Evolutionary conservation across 2,113 vertebrate genomes (phyloP).

Genomic region (Cyprinus carpio): DNA sequence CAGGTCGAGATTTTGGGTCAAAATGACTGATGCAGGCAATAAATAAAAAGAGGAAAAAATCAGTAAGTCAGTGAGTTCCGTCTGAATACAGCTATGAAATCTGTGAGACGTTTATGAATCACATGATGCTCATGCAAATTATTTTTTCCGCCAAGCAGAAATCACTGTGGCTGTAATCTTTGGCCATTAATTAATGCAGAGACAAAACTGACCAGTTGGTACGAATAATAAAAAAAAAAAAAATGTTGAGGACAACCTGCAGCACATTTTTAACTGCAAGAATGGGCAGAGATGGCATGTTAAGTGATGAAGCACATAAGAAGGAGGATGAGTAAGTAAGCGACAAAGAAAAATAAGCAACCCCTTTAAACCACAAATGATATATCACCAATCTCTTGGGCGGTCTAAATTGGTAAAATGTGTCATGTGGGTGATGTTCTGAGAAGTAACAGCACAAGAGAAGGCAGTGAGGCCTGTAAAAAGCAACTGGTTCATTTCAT

Average conservation of each 20-base stretch:
- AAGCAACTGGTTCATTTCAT: slow-evolving; percentile 59
- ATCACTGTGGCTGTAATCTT: slow-evolving; percentile 32
- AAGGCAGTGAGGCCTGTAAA: slow-evolving; percentile 54
- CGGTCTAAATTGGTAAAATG: slow-evolving; percentile 52
- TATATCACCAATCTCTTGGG: slow-evolving; percentile 50
- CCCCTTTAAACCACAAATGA: slow-evolving; percentile 51
- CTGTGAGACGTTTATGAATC: slow-evolving; percentile 24
- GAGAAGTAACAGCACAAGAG: slow-evolving; percentile 36
- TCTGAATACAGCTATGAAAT: slow-evolving; percentile 5
- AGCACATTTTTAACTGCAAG: slow-evolving; percentile 16
- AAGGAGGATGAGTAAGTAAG: slow-evolving; percentile 5
- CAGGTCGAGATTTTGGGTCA: background rate
- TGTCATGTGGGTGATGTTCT: slow-evolving; percentile 47
- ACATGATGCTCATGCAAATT: slow-evolving; percentile 1
- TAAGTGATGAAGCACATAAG: background rate
- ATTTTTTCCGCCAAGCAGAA: slow-evolving; percentile 11
- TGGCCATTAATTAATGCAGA: slow-evolving; percentile 40
- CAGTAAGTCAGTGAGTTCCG: background rate
- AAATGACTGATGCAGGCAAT: background rate
- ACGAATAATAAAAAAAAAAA: slow-evolving; percentile 29
- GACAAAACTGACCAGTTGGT: slow-evolving; percentile 34
- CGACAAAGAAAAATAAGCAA: slow-evolving; percentile 13
- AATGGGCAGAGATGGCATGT: background rate
- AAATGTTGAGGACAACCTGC: slow-evolving; percentile 25
- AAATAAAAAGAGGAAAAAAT: background rate